These are phyloP conservation scores for Amorpha juglandis DNA, from an alignment of 2,888 invertebrate genomes.

Conservation along the genomic window DNA sequence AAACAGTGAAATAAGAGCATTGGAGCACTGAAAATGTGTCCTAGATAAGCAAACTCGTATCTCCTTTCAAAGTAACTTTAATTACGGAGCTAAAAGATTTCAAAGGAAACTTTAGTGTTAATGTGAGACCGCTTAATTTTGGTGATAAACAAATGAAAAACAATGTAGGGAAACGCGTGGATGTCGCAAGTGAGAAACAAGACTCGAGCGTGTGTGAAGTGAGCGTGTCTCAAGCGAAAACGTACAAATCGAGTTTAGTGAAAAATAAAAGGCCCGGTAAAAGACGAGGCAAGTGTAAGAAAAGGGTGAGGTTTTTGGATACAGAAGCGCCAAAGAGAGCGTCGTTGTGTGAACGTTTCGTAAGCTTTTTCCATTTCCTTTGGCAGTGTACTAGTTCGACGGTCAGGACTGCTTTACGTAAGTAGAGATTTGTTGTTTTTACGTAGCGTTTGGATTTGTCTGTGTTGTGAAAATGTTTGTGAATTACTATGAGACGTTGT, in stretches of 20 bases:
- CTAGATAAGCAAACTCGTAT: background rate
- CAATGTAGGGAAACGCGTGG: constrained; percentile 55
- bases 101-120: constrained; percentile 42
- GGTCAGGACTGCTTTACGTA: constrained; percentile 63
- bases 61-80: constrained; percentile 27
- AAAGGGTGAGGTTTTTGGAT: constrained; percentile 73
- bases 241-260: constrained; percentile 64
- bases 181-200: constrained; percentile 41
- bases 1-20: background rate
- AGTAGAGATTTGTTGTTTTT: constrained; percentile 42
- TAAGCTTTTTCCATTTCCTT: constrained; percentile 62
- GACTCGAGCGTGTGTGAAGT: constrained; percentile 57
- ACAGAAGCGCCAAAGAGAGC: constrained; percentile 51
- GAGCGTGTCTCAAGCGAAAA: constrained; percentile 64
- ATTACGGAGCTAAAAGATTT: constrained; percentile 62
- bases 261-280: constrained; percentile 58
- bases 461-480: background rate
- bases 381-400: constrained; percentile 63
- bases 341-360: constrained; percentile 62
- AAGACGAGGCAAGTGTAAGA: constrained; percentile 59
- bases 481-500: background rate
- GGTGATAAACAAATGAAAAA: constrained; percentile 51
- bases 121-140: constrained; percentile 49
- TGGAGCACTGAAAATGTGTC: background rate
- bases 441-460: background rate